These are phyloP conservation scores for Dallia pectoralis DNA, from an alignment of 2,797 vertebrate species.

Conservation along the genomic window DNA sequence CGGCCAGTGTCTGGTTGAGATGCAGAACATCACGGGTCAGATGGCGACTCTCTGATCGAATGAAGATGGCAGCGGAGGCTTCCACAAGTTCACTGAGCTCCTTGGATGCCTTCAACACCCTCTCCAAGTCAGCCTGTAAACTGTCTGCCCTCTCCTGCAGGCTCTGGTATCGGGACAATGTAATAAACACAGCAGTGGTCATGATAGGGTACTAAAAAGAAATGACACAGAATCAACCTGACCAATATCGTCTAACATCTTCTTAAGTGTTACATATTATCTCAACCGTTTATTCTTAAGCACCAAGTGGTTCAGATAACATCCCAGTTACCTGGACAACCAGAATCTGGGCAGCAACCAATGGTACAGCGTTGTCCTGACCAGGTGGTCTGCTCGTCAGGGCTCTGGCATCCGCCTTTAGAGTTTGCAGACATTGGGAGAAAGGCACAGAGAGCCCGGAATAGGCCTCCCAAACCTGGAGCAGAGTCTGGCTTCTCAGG, in stretches of 20 bases:
- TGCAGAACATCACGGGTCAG: slow-evolving; percentile 58
- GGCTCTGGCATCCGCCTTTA: slow-evolving; percentile 61
- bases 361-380: slow-evolving; percentile 57
- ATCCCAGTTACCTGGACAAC: slow-evolving; percentile 67
- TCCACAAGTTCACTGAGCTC: slow-evolving; percentile 54
- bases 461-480: slow-evolving; percentile 75
- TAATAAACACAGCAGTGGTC: background rate
- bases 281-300: background rate
- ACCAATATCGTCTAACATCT: background rate
- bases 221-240: background rate
- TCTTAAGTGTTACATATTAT: background rate
- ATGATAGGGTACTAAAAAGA: background rate
- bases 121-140: slow-evolving; percentile 58
- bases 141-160: slow-evolving; percentile 38
- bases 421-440: slow-evolving; percentile 47
- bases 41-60: slow-evolving; percentile 68
- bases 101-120: slow-evolving; percentile 61
- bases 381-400: slow-evolving; percentile 49
- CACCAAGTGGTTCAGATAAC: background rate
- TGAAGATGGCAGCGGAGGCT: slow-evolving; percentile 43
- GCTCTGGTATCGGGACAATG: slow-evolving; percentile 40
- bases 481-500: slow-evolving; percentile 50
- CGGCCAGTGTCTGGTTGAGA: slow-evolving; percentile 44
- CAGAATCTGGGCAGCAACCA: slow-evolving; percentile 57
- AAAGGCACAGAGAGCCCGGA: slow-evolving; percentile 36